Evolutionary conservation across 2,113 vertebrate genomes (phyloP).

Genomic region (Naja naja): DNA sequence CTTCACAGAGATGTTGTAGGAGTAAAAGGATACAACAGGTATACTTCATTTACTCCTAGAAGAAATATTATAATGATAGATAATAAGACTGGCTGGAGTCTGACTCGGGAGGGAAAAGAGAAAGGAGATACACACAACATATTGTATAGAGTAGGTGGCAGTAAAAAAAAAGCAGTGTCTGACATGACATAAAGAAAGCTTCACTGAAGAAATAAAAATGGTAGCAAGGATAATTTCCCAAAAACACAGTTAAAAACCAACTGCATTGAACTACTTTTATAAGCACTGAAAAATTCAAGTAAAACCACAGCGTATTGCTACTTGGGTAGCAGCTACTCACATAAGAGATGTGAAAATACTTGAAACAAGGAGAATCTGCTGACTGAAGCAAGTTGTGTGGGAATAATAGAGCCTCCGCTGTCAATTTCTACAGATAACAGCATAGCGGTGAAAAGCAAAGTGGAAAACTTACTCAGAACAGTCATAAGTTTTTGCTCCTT

Average conservation of each 20-base stretch:
- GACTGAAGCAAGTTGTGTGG: background rate
- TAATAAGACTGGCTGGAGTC: background rate
- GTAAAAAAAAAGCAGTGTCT: background rate
- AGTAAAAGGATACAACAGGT: background rate
- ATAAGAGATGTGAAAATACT: background rate
- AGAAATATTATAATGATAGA: background rate
- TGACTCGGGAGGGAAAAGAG: background rate
- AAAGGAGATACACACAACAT: background rate
- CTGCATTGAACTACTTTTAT: background rate
- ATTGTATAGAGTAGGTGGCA: background rate
- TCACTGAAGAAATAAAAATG: background rate
- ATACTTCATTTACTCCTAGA: background rate
- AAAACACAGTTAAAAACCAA: background rate
- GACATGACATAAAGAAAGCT: background rate
- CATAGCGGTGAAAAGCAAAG: background rate
- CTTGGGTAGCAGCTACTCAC: background rate
- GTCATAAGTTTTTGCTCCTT: background rate
- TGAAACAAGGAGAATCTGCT: background rate
- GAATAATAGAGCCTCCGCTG: background rate
- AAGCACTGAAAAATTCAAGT: background rate
- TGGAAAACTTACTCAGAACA: background rate
- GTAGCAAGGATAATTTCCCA: background rate
- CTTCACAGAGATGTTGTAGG: background rate
- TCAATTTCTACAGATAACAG: background rate
- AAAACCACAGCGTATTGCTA: background rate